Percentiles rank a stretch among this genome's conserved stretches.
Conservation (phyloP, 2,888 invertebrate species). For the Pteria penguin region DNA sequence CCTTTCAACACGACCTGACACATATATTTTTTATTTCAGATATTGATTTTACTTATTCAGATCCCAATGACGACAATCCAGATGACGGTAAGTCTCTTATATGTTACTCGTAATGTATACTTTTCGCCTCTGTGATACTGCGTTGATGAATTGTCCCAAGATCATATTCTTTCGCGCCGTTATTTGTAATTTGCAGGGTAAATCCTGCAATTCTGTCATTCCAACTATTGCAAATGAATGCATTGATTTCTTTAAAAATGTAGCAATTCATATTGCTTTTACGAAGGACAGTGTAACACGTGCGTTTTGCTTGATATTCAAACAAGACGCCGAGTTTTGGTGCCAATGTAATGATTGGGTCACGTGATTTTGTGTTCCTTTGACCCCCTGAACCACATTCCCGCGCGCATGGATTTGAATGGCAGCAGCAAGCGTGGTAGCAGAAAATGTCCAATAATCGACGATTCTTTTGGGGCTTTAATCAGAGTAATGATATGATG, state of each 20-base stretch:
- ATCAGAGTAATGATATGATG: constrained; percentile 4
- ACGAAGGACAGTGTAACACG: constrained; percentile 54
- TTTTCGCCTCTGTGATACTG: constrained; percentile 64
- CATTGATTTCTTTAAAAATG: background rate
- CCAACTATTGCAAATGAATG: background rate
- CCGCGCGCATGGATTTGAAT: constrained; percentile 51
- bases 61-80: constrained; percentile 71
- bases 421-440: constrained; percentile 13
- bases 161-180: constrained; percentile 47
- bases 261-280: background rate
- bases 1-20: constrained; percentile 58
- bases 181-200: constrained; percentile 14
- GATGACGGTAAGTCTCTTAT: constrained; percentile 73
- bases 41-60: constrained; percentile 74
- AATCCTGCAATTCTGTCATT: background rate
- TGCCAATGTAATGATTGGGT: constrained; percentile 71
- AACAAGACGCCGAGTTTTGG: constrained; percentile 73
- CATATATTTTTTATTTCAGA: constrained; percentile 72
- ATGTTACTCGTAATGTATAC: constrained; percentile 46
- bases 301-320: constrained; percentile 67
- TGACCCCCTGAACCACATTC: constrained; percentile 74
- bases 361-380: constrained; percentile 75
- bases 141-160: constrained; percentile 66
- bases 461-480: background rate
- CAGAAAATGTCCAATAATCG: constrained; percentile 1